phyloP scores from a whole-genome alignment of 2,113 vertebrate genomes.

The Psophia crepitans region DNA sequence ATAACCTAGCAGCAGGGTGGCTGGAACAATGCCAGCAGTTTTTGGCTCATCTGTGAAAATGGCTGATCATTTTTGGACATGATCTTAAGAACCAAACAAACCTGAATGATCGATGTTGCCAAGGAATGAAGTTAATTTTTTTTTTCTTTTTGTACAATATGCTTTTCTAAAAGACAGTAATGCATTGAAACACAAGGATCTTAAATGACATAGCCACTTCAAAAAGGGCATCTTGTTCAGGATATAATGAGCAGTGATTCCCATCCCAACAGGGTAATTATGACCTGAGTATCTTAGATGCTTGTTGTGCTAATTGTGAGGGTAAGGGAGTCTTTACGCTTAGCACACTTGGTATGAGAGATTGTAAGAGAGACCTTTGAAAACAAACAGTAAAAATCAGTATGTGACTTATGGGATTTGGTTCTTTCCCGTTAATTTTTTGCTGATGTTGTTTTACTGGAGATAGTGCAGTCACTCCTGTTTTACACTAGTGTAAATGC shows the following conservation, averaged over 20 bases:
- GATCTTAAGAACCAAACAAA: neutral
- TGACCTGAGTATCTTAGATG: neutral
- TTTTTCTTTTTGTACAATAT: neutral
- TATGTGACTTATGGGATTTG: neutral
- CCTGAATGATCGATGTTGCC: neutral
- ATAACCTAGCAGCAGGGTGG: neutral
- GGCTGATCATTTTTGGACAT: neutral
- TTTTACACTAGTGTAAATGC: neutral
- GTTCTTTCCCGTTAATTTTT: neutral
- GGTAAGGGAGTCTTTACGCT: neutral
- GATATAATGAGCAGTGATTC: neutral
- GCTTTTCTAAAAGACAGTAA: neutral
- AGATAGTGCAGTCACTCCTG: neutral
- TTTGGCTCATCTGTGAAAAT: slow-evolving; percentile 19
- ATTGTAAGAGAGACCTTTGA: neutral
- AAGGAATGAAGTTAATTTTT: neutral
- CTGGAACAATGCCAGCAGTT: neutral
- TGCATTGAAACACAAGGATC: neutral
- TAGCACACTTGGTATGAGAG: neutral
- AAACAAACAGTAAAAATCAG: neutral
- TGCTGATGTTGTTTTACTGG: neutral
- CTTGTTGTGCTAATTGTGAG: neutral
- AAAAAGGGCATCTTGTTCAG: neutral
- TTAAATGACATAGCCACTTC: neutral
- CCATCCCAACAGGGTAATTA: neutral